Conservation (phyloP, 2,888 invertebrate genomes). For the Ochropleura leucogaster region DNA sequence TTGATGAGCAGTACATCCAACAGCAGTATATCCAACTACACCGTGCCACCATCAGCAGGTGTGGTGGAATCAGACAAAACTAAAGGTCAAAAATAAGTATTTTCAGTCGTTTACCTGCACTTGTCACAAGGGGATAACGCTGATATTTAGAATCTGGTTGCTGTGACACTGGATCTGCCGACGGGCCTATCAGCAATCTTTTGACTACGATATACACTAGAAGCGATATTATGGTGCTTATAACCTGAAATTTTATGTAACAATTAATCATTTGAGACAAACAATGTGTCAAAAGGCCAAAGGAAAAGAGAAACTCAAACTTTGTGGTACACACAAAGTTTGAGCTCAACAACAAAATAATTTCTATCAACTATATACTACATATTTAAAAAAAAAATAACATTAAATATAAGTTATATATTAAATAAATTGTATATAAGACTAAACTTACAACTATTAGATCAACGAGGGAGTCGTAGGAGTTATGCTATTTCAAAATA, state of each 20-base stretch:
- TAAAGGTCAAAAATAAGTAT: constrained; percentile 2
- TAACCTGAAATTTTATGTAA: constrained; percentile 75
- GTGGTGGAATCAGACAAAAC: not conserved
- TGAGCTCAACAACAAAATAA: not conserved
- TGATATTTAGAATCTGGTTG: constrained; percentile 80
- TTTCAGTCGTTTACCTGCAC: constrained; percentile 77
- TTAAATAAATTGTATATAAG: too few species aligned
- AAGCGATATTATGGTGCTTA: constrained; percentile 76
- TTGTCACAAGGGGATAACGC: constrained; percentile 80
- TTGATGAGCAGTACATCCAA: not conserved
- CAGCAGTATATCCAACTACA: not conserved
- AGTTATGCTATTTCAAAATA: not conserved
- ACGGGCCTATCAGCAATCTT: constrained; percentile 69
- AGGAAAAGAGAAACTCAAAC: not conserved
- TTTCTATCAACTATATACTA: not conserved
- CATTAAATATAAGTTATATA: too few species aligned
- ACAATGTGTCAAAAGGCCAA: not conserved
- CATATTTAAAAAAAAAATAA: too few species aligned
- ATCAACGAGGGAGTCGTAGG: too few species aligned
- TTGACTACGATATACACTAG: constrained; percentile 78
- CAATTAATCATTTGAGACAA: not conserved
- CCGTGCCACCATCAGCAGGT: not conserved
- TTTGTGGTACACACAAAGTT: not conserved
- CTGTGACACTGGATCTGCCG: constrained; percentile 53
- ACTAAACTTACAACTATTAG: too few species aligned